phyloP scores from a whole-genome alignment of 2,113 vertebrate genomes.

The Sylvia atricapilla region DNA sequence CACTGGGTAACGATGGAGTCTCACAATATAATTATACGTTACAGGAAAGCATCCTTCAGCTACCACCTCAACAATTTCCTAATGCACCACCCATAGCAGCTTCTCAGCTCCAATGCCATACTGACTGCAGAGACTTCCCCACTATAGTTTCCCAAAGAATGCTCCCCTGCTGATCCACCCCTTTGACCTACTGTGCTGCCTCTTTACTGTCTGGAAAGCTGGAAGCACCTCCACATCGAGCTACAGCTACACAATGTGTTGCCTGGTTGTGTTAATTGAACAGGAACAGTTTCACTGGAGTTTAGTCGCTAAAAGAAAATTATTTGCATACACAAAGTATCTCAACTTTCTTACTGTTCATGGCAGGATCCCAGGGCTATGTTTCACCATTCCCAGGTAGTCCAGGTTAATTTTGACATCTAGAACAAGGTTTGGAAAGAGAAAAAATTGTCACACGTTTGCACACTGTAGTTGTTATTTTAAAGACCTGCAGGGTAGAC shows the following conservation, averaged over 20 bases:
- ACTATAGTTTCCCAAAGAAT: neutral
- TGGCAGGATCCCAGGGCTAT: conserved; percentile 37
- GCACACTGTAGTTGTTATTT: neutral
- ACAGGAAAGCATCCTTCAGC: neutral
- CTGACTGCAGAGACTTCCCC: neutral
- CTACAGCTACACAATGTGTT: neutral
- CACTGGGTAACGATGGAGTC: neutral
- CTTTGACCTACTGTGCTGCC: neutral
- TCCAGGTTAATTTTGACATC: conserved; percentile 59
- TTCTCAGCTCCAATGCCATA: neutral
- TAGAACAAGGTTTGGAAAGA: conserved; percentile 39
- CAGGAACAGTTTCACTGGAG: neutral
- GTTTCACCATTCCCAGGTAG: conserved; percentile 58
- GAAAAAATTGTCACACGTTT: conserved; percentile 1
- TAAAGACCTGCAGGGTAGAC: neutral
- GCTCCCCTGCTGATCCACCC: neutral
- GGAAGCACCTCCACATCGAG: neutral
- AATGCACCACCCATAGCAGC: neutral
- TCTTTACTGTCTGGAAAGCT: neutral
- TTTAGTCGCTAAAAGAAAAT: neutral
- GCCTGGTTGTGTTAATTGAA: neutral
- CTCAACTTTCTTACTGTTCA: conserved; percentile 55
- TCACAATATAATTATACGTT: neutral
- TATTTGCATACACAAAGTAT: neutral
- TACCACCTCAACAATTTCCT: neutral